A percentile compares a stretch with the other conserved stretches of the same genome.
phyloP scores from a whole-genome alignment of 2,113 vertebrate genomes.

The Leptodactylus fuscus region DNA sequence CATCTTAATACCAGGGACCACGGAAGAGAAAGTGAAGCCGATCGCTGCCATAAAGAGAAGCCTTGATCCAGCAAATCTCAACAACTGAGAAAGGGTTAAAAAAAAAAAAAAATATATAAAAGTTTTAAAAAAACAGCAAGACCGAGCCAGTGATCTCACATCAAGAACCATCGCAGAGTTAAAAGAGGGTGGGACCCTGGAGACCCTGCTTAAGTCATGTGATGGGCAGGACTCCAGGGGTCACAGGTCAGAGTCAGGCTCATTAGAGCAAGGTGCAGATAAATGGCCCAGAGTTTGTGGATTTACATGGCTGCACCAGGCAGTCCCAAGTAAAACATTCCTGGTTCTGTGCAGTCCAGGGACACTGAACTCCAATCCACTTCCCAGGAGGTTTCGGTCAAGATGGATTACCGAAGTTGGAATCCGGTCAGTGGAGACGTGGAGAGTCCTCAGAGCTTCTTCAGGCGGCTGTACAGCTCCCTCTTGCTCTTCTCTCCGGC shows the following conservation, averaged over 20 bases:
- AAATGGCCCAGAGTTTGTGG: neutral
- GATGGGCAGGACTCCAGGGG: too few species aligned
- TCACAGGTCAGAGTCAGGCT: neutral
- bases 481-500: slow-evolving; percentile 94
- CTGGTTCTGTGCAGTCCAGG: neutral
- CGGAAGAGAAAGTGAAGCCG: neutral
- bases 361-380: neutral
- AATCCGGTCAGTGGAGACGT: neutral
- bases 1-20: neutral
- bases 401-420: neutral
- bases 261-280: neutral
- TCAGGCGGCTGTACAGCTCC: slow-evolving; percentile 92
- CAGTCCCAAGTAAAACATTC: neutral
- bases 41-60: neutral
- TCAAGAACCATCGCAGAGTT: neutral
- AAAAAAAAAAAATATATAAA: neutral
- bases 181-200: too few species aligned
- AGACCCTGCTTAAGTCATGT: too few species aligned
- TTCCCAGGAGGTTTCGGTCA: neutral
- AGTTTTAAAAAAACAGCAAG: neutral
- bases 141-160: neutral
- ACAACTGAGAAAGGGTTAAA: slow-evolving; percentile 4
- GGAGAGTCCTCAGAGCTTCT: slow-evolving; percentile 82
- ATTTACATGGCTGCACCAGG: slow-evolving; percentile 3
- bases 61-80: slow-evolving; percentile 37